phyloP scores from a whole-genome alignment of 2,888 invertebrate species.

The Thecocarcelia acutangulata region DNA sequence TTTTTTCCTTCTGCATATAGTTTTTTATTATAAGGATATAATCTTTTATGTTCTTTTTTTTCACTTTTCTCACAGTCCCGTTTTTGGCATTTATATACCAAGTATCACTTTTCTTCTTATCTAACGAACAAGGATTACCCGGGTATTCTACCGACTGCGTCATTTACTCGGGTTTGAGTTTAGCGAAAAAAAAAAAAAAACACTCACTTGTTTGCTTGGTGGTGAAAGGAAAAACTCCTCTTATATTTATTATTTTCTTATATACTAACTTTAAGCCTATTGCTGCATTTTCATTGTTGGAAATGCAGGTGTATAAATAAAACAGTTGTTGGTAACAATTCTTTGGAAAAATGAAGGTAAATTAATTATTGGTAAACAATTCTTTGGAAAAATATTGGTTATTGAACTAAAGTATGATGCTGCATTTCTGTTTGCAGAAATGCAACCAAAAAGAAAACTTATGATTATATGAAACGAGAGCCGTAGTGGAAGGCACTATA shows the following conservation, averaged over 20 bases:
- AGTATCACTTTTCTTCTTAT: conserved; percentile 4
- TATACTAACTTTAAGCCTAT: no score
- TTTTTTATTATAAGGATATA: background rate
- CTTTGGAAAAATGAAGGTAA: conserved; percentile 3
- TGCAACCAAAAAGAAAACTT: no score
- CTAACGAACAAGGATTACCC: conserved; percentile 9
- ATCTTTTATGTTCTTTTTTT: conserved; percentile 1
- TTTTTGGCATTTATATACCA: conserved; percentile 14
- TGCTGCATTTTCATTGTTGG: conserved; percentile 10
- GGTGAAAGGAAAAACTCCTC: no score
- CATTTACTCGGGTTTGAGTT: background rate
- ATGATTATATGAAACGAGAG: no score
- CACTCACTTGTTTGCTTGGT: no score
- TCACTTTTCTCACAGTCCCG: conserved; percentile 1
- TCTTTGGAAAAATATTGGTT: no score
- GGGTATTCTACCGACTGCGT: conserved; percentile 9
- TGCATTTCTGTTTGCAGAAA: no score
- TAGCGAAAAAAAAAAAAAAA: no score
- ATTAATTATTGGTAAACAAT: conserved; percentile 9
- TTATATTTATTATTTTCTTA: no score
- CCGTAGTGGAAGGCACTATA: no score
- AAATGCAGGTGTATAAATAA: background rate
- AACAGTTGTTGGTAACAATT: conserved; percentile 12
- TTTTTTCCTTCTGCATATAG: background rate
- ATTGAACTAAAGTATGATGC: no score